Evolutionary conservation across 2,797 vertebrate species (phyloP).

Genomic region (Gorsachius magnificus): DNA sequence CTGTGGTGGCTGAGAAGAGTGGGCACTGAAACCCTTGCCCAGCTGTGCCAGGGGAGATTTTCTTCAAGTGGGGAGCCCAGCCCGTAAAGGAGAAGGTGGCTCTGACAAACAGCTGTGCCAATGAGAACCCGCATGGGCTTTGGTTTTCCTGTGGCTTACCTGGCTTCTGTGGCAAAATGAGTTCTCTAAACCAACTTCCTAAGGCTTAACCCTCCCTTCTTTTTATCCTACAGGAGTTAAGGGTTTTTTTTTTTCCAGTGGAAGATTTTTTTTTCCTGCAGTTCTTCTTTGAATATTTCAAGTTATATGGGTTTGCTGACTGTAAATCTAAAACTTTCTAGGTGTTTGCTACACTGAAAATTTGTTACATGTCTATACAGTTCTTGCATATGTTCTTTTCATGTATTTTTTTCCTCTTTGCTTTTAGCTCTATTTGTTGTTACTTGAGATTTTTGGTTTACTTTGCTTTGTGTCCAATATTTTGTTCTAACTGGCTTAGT

Average conservation of each 20-base stretch:
- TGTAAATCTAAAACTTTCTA: not conserved
- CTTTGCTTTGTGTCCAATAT: not conserved
- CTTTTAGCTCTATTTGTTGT: not conserved
- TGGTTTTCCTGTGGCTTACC: not conserved
- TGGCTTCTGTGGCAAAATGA: not conserved
- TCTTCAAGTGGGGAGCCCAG: not conserved
- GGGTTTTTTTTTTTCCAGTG: accelerated
- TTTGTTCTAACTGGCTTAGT: not conserved
- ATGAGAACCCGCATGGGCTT: accelerated
- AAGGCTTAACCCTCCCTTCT: not conserved
- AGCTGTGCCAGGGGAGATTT: not conserved
- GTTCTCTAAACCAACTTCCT: not conserved
- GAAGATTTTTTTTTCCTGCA: not conserved
- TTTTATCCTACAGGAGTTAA: not conserved
- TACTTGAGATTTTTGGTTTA: not conserved
- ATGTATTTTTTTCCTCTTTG: not conserved
- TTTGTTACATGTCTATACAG: not conserved
- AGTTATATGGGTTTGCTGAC: not conserved
- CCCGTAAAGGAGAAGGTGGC: not conserved
- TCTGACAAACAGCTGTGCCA: not conserved
- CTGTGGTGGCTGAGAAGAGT: not conserved
- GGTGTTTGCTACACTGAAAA: not conserved
- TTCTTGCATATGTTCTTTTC: not conserved
- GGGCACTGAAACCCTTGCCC: not conserved
- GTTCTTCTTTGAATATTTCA: not conserved